Conservation (phyloP, 2,797 vertebrate species). For the Labroides dimidiatus region DNA sequence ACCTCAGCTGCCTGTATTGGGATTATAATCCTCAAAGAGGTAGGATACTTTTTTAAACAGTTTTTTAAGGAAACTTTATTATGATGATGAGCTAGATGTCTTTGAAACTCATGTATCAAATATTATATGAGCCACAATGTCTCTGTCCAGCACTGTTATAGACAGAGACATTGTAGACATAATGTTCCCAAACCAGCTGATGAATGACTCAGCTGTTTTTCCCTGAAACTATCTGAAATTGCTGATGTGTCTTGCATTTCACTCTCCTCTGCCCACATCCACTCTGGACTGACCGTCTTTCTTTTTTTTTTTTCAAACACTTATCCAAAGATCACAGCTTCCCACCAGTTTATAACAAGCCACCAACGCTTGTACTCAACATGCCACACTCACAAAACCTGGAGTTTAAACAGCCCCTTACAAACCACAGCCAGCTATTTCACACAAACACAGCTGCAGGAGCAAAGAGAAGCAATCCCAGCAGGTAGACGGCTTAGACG, state of each 20-base stretch:
- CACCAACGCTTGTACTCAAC: constrained; percentile 23
- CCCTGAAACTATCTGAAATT: constrained; percentile 28
- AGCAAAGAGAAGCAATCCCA: constrained; percentile 40
- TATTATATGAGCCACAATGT: too few species aligned
- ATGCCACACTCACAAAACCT: constrained; percentile 22
- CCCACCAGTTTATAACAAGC: constrained; percentile 30
- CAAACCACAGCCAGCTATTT: constrained; percentile 32
- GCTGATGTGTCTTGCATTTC: constrained; percentile 26
- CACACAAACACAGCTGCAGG: constrained; percentile 54
- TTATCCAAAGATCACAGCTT: constrained; percentile 38
- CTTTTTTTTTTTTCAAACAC: constrained; percentile 7
- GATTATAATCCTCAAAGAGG: too few species aligned
- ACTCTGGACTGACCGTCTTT: constrained; percentile 4
- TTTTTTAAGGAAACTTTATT: too few species aligned
- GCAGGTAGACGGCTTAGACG: constrained; percentile 48
- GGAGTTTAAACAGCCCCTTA: constrained; percentile 23
- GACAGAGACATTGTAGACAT: too few species aligned
- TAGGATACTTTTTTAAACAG: too few species aligned
- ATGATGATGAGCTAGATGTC: too few species aligned
- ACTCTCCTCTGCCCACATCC: constrained; percentile 26
- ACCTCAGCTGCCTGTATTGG: too few species aligned
- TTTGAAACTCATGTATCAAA: too few species aligned
- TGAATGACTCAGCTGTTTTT: constrained; percentile 32
- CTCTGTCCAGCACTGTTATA: too few species aligned
- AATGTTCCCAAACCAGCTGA: neutral